Base-by-base conservation (phyloP, 2,797 vertebrate genomes). In the Iguana delicatissima region DNA sequence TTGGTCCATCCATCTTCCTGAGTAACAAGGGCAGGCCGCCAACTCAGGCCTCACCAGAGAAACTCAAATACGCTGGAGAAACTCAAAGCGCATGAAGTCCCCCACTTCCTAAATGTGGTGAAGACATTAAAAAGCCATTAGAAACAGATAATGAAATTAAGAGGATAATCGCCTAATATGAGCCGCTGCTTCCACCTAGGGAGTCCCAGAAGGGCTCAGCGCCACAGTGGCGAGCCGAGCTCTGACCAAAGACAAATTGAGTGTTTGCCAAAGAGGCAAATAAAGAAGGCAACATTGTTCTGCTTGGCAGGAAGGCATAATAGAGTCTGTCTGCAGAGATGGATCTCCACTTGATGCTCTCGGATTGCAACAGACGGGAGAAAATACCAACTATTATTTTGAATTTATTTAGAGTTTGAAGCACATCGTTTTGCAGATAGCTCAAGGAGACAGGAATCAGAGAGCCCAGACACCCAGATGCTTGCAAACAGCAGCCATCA, bases 91-190 rank as follows among this genome's bases (percentile, higher is more conserved):
- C 59, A 46, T 0, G 0, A 90, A 93, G 81, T 55, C 67, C 88
- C 85, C 0, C 0, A 22, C 83, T 38, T 85, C 64, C 84, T 90
- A 94, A 94, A 95, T 93, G 93, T 80, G 93, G 86, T 69, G 76
- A 90, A 90, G 90, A 91, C 85, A 93, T 95, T 94, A 95, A 95
- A 94, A 84, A 93, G 22, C 57, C 90, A 94, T 95, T 95, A 94
- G 92, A 91, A 94, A 90, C 42, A 85, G 95, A 82, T 95, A 95
- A 96, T 93, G 93, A 95, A 96, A 95, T 96, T 92, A 95, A 95
- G 93, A 91, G 89, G 88, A 72, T 86, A 79, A 42, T 86, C 82
- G 91, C 92, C 84, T 89, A 93, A 89, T 72, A 90, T 86, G 92
- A 94, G 84, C 46, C 83, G 46, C 73, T 0, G 67, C 67, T 64